Evolutionary conservation across 2,113 vertebrate genomes (phyloP).

Genomic region (Chrysemys picta): DNA sequence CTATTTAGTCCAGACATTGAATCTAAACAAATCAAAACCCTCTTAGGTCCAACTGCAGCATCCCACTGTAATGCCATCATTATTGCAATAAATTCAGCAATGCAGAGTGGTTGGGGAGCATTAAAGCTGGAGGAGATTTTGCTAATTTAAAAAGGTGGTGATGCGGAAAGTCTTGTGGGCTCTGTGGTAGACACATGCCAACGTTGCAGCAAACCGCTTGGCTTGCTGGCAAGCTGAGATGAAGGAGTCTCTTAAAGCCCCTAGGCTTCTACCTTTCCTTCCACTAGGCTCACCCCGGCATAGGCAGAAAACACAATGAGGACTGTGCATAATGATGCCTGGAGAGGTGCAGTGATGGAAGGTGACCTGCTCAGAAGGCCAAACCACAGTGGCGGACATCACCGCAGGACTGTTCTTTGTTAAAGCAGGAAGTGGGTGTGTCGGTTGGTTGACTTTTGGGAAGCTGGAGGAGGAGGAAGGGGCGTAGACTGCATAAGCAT

Average conservation of each 20-base stretch:
- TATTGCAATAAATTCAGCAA: not conserved
- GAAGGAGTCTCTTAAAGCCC: not conserved
- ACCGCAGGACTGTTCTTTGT: too few relatives aligned
- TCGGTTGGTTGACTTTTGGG: not conserved
- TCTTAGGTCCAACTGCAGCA: not conserved
- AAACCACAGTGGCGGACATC: too few relatives aligned
- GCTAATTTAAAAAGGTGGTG: accelerated
- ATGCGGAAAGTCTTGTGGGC: not conserved
- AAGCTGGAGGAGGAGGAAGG: not conserved
- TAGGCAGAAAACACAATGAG: too few relatives aligned
- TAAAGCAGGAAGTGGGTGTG: too few relatives aligned
- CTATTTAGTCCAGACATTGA: not conserved
- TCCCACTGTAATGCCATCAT: not conserved
- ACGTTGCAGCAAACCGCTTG: not conserved
- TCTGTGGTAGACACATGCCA: accelerated
- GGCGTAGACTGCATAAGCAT: too few relatives aligned
- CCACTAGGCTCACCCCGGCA: too few relatives aligned
- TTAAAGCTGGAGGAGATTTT: not conserved
- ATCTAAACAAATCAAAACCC: conserved; percentile 37
- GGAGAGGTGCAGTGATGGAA: too few relatives aligned
- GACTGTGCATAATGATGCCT: too few relatives aligned
- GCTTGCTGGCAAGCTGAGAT: not conserved
- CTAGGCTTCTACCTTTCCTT: too few relatives aligned
- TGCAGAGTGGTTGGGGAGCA: not conserved
- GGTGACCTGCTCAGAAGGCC: too few relatives aligned